Evolutionary conservation across 2,113 vertebrate species (phyloP).

Genomic region (Gymnobelideus leadbeateri): DNA sequence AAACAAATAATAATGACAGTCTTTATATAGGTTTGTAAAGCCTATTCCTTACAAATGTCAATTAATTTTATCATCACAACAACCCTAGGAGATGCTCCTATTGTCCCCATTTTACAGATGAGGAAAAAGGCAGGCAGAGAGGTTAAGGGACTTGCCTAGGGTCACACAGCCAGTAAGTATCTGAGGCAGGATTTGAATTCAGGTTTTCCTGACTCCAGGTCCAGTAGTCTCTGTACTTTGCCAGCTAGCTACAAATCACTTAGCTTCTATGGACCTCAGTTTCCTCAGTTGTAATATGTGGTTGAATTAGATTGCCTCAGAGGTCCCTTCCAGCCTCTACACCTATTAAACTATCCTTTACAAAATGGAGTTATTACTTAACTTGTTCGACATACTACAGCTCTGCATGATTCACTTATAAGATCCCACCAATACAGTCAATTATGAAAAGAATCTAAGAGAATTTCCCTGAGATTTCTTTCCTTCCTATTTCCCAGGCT

Average conservation of each 20-base stretch:
- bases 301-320: not conserved
- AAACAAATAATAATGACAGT: not conserved
- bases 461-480: not conserved
- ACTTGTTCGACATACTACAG: not conserved
- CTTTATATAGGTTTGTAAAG: not conserved
- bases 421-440: not conserved
- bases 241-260: not conserved
- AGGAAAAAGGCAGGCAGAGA: not conserved
- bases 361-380: not conserved
- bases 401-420: not conserved
- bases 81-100: not conserved
- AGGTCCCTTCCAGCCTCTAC: not conserved
- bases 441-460: not conserved
- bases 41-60: not conserved
- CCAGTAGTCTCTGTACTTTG: not conserved
- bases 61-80: not conserved
- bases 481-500: not conserved
- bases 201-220: not conserved
- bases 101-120: not conserved
- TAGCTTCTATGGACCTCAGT: not conserved
- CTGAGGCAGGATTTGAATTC: not conserved
- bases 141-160: not conserved
- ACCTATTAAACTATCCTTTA: not conserved
- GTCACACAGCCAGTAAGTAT: not conserved
- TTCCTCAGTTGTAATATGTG: not conserved